Evolutionary conservation across 2,888 invertebrate species (phyloP).

Genomic region (Electrophaes corylata): DNA sequence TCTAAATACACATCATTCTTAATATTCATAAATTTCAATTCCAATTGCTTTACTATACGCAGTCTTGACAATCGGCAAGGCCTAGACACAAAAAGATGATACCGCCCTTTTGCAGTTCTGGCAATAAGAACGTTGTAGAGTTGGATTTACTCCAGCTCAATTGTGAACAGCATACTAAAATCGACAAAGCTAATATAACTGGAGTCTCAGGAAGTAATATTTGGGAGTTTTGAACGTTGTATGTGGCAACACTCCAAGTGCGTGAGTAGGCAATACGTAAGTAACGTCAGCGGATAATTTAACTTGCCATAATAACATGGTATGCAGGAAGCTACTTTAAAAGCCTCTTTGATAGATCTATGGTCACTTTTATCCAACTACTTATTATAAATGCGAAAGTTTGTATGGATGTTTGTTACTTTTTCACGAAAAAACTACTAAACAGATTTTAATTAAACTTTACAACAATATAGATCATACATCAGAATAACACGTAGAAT

Average conservation of each 20-base stretch:
- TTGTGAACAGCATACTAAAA: slow-evolving; percentile 40
- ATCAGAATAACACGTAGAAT: no score
- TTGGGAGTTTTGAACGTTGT: slow-evolving; percentile 58
- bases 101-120: neutral
- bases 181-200: slow-evolving; percentile 34
- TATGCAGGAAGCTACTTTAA: neutral
- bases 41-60: no score
- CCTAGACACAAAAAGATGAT: neutral
- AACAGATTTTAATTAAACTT: no score
- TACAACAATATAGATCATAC: no score
- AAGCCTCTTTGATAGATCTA: no score
- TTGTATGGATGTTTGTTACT: no score
- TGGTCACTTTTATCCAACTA: no score
- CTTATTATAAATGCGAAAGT: no score
- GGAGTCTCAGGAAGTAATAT: slow-evolving; percentile 61
- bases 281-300: slow-evolving; percentile 10
- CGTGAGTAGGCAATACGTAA: slow-evolving; percentile 41
- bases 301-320: neutral
- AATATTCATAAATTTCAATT: no score
- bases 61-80: no score
- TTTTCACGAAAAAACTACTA: no score
- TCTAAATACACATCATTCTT: no score
- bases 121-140: slow-evolving; percentile 30
- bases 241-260: slow-evolving; percentile 63
- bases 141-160: slow-evolving; percentile 43